phyloP scores from a whole-genome alignment of 2,888 invertebrate species.

The Hemithea aestivaria region DNA sequence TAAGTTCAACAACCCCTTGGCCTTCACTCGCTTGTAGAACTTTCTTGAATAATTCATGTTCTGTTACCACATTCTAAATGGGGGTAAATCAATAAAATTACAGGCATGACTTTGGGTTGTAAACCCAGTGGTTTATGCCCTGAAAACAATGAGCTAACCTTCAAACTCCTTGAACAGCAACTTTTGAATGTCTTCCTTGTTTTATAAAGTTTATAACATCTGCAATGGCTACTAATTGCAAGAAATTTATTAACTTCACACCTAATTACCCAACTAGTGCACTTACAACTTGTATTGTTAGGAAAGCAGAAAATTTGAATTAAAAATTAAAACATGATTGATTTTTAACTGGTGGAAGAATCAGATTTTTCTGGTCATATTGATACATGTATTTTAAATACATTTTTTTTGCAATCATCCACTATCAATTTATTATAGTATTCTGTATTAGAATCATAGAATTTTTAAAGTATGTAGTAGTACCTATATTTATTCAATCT shows the following conservation, averaged over 20 bases:
- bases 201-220: too few relatives aligned
- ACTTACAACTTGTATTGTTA: background rate
- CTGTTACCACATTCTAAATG: constrained; percentile 14
- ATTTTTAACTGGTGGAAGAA: too few relatives aligned
- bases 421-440: too few relatives aligned
- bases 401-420: too few relatives aligned
- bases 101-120: constrained; percentile 3
- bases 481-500: too few relatives aligned
- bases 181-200: too few relatives aligned
- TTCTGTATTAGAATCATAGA: too few relatives aligned
- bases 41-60: constrained; percentile 27
- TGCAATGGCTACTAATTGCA: background rate
- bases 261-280: background rate
- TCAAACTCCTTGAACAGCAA: background rate
- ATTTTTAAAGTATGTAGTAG: too few relatives aligned
- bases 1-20: constrained; percentile 34
- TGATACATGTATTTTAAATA: too few relatives aligned
- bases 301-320: too few relatives aligned
- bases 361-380: too few relatives aligned
- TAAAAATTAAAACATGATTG: too few relatives aligned
- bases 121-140: constrained; percentile 8
- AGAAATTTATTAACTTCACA: constrained; percentile 19
- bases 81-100: constrained; percentile 25
- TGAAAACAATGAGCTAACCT: constrained; percentile 7
- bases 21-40: constrained; percentile 19